Evolutionary conservation across 2,113 vertebrate species (phyloP).

Genomic region (Mungos mungo): DNA sequence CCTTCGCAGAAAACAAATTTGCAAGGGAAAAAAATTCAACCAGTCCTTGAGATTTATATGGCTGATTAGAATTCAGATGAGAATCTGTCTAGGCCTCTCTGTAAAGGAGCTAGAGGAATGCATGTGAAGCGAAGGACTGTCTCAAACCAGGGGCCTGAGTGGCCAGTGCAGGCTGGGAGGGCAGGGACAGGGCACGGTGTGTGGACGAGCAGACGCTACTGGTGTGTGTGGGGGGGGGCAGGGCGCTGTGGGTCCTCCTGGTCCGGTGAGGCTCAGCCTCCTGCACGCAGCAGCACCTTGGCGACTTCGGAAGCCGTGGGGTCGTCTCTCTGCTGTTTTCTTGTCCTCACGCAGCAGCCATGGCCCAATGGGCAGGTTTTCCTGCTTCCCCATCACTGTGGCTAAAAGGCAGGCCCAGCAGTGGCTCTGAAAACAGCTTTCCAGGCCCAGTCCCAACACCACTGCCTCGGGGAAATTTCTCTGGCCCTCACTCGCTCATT

Average conservation of each 20-base stretch:
- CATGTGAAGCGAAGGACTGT: not conserved
- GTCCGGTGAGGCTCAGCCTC: not conserved
- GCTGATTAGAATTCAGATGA: not conserved
- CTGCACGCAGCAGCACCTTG: not conserved
- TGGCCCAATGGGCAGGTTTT: not conserved
- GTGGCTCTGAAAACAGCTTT: not conserved
- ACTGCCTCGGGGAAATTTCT: not conserved
- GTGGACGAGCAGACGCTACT: rapidly evolving
- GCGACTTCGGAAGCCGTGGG: rapidly evolving
- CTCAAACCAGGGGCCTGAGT: not conserved
- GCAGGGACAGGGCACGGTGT: rapidly evolving
- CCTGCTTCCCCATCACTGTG: no score
- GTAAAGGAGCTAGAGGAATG: not conserved
- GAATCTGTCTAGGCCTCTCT: not conserved
- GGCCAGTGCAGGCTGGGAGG: not conserved
- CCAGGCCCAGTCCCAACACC: rapidly evolving
- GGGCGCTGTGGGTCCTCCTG: no score
- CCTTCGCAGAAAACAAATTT: not conserved
- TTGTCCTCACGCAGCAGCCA: not conserved
- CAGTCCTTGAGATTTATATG: not conserved
- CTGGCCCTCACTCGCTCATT: rapidly evolving
- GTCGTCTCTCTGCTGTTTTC: not conserved
- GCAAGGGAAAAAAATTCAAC: not conserved
- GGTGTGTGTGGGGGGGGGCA: not conserved
- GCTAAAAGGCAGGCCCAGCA: not conserved